These are phyloP conservation scores for Lordiphosa andalusiaca DNA, from an alignment of 2,888 invertebrate genomes.

Conservation along the genomic window DNA sequence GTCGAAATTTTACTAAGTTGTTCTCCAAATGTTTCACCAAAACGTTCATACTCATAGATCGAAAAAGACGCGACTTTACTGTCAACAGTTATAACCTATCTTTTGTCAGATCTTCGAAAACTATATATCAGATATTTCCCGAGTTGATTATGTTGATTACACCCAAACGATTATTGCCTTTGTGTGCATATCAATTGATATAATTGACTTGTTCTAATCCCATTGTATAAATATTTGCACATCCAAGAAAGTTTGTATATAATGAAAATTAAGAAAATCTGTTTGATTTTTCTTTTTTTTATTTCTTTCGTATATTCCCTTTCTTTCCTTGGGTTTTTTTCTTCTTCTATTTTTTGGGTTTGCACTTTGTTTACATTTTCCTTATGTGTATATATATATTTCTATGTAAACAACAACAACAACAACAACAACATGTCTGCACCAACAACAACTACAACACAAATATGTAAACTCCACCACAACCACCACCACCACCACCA, in stretches of 20 bases:
- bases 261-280: slow-evolving; percentile 33
- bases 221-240: slow-evolving; percentile 34
- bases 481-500: no score
- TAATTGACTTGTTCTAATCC: slow-evolving; percentile 1
- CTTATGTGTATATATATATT: slow-evolving; percentile 39
- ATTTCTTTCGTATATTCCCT: slow-evolving; percentile 52
- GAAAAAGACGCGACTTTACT: no score
- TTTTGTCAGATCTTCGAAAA: no score
- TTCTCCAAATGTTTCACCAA: no score
- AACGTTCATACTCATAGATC: no score
- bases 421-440: slow-evolving; percentile 38
- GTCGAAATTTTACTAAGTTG: no score
- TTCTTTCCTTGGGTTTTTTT: slow-evolving; percentile 39
- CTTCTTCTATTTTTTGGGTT: slow-evolving; percentile 31
- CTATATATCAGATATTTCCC: no score
- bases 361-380: slow-evolving; percentile 28
- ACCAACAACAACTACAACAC: slow-evolving; percentile 35
- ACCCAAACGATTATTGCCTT: background rate
- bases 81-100: no score
- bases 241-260: slow-evolving; percentile 24
- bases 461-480: slow-evolving; percentile 26
- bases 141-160: no score
- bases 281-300: slow-evolving; percentile 53
- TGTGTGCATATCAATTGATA: slow-evolving; percentile 20
- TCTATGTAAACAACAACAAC: slow-evolving; percentile 39